Evolutionary conservation across 1,140 invertebrate genomes (phyloP).

Genomic region (Mesaphorura yosii): DNA sequence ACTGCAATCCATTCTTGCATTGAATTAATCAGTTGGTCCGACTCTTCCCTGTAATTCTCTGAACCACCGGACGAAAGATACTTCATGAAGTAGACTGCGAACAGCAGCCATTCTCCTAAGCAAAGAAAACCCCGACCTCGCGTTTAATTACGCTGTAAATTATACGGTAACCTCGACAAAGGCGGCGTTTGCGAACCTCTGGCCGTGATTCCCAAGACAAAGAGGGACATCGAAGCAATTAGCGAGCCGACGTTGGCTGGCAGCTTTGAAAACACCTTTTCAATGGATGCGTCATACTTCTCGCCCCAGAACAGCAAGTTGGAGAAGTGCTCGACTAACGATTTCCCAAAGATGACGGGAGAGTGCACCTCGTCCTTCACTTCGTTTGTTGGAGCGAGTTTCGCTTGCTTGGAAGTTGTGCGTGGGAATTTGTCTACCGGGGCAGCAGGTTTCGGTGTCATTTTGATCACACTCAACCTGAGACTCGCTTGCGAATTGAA

Average conservation of each 20-base stretch:
- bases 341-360: too few species aligned
- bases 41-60: conserved; percentile 24
- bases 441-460: too few species aligned
- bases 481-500: too few species aligned
- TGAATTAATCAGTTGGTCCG: conserved; percentile 25
- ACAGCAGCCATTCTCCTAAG: conserved; percentile 52
- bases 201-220: conserved; percentile 45
- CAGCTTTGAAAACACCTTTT: conserved; percentile 43
- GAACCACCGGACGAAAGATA: conserved; percentile 33
- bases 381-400: too few species aligned
- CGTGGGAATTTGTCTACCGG: too few species aligned
- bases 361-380: too few species aligned
- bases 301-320: conserved; percentile 40
- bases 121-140: too few species aligned
- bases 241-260: conserved; percentile 42
- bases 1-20: conserved; percentile 19
- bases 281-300: conserved; percentile 40
- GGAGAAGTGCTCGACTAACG: too few species aligned
- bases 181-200: conserved; percentile 38
- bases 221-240: conserved; percentile 44
- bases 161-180: neutral
- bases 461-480: too few species aligned
- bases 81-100: conserved; percentile 47
- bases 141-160: neutral
- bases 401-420: too few species aligned